Percentiles rank a stretch among this genome's conserved stretches.
These are phyloP conservation scores for Apamea monoglypha DNA, from an alignment of 2,888 invertebrate species.

Conservation along the genomic window DNA sequence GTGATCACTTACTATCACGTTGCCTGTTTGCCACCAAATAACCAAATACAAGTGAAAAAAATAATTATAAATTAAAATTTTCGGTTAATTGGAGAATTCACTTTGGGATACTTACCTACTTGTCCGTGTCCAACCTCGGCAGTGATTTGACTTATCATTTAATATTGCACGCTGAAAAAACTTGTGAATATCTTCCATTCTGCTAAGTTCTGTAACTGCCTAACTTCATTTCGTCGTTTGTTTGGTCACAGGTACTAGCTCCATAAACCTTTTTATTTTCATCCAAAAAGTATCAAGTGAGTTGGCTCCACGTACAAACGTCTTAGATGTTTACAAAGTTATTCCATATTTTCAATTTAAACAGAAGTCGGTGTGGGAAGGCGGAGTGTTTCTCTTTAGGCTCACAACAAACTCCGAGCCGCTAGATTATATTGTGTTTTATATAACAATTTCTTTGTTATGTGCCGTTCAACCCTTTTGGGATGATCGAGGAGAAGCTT, in stretches of 20 bases:
- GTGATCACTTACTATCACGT: background rate
- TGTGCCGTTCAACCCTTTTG: constrained; percentile 52
- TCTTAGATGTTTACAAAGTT: constrained; percentile 88
- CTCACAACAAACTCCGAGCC: constrained; percentile 63
- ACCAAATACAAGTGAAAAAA: background rate
- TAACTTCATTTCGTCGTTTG: background rate
- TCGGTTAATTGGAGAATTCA: background rate
- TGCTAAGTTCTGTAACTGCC: background rate
- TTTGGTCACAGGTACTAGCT: background rate
- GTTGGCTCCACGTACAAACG: constrained; percentile 57
- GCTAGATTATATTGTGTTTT: constrained; percentile 56
- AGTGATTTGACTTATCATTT: background rate
- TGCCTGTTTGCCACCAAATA: background rate
- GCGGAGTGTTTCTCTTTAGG: constrained; percentile 75
- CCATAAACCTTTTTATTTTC: background rate
- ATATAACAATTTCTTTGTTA: constrained; percentile 55
- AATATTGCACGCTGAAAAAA: background rate
- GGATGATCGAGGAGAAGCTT: constrained; percentile 32
- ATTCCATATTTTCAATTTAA: constrained; percentile 89
- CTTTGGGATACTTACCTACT: background rate
- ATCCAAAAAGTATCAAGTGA: constrained; percentile 76
- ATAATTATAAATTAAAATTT: background rate
- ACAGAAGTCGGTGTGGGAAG: constrained; percentile 85
- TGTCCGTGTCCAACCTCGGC: background rate
- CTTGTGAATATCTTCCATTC: background rate